Conservation (phyloP, 2,888 invertebrate species). For the Hesperia comma region DNA sequence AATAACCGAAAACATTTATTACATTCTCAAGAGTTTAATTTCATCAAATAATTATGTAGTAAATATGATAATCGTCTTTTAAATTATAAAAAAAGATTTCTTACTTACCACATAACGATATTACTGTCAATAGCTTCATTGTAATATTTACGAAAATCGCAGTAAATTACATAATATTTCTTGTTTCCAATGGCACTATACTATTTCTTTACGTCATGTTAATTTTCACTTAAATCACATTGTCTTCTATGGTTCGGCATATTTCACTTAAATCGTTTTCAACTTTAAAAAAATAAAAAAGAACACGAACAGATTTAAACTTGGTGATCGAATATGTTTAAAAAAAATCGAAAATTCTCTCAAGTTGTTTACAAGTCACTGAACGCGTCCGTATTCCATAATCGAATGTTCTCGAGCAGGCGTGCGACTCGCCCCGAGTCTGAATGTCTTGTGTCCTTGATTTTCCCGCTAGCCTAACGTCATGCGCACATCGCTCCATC, state of each 20-base stretch:
- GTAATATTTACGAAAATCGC: constrained; percentile 49
- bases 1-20: too few species aligned
- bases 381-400: constrained; percentile 65
- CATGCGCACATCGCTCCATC: constrained; percentile 75
- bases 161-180: constrained; percentile 47
- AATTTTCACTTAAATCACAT: constrained; percentile 39
- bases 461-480: constrained; percentile 74
- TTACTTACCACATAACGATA: constrained; percentile 74
- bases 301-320: constrained; percentile 5
- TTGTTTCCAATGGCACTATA: constrained; percentile 49
- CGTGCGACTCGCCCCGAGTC: constrained; percentile 58
- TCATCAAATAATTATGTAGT: too few species aligned
- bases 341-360: constrained; percentile 33
- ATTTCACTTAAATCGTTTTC: constrained; percentile 14
- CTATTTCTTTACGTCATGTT: constrained; percentile 24
- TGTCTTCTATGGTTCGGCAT: constrained; percentile 39
- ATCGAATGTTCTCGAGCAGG: constrained; percentile 53
- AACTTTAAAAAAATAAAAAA: constrained; percentile 13
- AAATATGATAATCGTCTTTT: background rate
- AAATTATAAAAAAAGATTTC: background rate
- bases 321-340: background rate
- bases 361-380: constrained; percentile 62
- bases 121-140: constrained; percentile 70
- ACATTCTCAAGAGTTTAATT: too few species aligned
- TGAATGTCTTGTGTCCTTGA: constrained; percentile 74